Evolutionary conservation across 2,888 invertebrate genomes (phyloP), one percentile per base, ranked within the genome.

Genomic region (Heliconius charithonia): DNA sequence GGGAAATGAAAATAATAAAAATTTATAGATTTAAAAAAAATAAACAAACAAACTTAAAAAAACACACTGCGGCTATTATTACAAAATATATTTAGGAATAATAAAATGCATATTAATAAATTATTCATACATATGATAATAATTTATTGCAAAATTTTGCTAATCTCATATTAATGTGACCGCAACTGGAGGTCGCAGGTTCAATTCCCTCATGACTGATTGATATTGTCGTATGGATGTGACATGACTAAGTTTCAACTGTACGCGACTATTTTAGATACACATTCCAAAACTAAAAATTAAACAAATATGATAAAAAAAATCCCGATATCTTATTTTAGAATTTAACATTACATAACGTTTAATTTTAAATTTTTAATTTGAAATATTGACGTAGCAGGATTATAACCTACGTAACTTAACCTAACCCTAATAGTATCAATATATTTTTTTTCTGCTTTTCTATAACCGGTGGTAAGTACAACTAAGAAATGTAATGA

Each of bases 51-150:
- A 22, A 56, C 29, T 29, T 10, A 71, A 29, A 10, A 56, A 12
- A 25, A 45, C 19, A 72, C 45, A 13, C 7, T 22, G 13, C n/a
- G 13, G 59, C 16, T n/a, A 59, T 37, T 59, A 56, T 32, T n/a
- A 59, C 32, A 7, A 72, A 56, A 32, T 16, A 13, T 32, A 59
- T 72, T 72, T 13, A 37, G 59, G 32, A 59, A 72, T 72, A 59
- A 4, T 72, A n/a, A 59, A 72, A 72, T 72, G 72, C 72, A 72
- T 72, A 59, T 59, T 59, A 72, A 59, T 72, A 32, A 72, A 72
- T 72, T 72, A 37, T 72, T 59, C 16, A 59, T 37, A 32, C 7
- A 32, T 32, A 27, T 62, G n/a, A 63, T 63, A 27, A 63, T 72
- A 37, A 59, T 59, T 72, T 72, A 72, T 59, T 72, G 59, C 59